These are phyloP conservation scores for Cryptoprocta ferox DNA, from an alignment of 2,797 vertebrate genomes.

Conservation along the genomic window DNA sequence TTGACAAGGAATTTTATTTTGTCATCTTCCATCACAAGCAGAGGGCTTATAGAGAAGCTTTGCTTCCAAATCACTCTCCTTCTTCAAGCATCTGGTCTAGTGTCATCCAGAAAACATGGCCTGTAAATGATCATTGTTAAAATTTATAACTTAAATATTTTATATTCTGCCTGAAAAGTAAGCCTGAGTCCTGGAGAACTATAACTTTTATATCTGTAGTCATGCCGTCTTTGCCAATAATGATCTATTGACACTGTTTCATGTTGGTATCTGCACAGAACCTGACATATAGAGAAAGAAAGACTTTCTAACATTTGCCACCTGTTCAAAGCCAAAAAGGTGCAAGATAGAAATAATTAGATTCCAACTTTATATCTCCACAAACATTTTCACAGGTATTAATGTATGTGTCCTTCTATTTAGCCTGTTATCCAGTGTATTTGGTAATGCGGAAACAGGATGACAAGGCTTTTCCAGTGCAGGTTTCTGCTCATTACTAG, in stretches of 20 bases:
- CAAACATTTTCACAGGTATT: not conserved
- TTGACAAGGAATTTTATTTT: slow-evolving; percentile 33
- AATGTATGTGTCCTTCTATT: not conserved
- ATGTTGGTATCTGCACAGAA: not conserved
- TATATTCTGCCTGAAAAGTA: not conserved
- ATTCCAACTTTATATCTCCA: not conserved
- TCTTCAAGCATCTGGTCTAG: not conserved
- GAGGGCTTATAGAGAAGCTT: not conserved
- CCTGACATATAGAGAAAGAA: not conserved
- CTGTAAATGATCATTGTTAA: not conserved
- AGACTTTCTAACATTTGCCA: not conserved
- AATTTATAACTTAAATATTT: slow-evolving; percentile 17
- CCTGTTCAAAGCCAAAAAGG: not conserved
- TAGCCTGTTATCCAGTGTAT: not conserved
- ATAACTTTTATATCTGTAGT: not conserved
- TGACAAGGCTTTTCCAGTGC: not conserved
- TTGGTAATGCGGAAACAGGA: not conserved
- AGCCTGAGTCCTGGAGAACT: not conserved
- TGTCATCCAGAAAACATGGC: not conserved
- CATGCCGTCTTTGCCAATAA: not conserved
- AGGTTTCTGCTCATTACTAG: not conserved
- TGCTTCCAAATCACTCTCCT: not conserved
- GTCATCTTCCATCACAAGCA: not conserved
- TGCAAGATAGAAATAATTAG: not conserved
- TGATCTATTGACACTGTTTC: not conserved